These are phyloP conservation scores for Branchellion lobata DNA, from an alignment of 2,888 invertebrate species.

Conservation along the genomic window DNA sequence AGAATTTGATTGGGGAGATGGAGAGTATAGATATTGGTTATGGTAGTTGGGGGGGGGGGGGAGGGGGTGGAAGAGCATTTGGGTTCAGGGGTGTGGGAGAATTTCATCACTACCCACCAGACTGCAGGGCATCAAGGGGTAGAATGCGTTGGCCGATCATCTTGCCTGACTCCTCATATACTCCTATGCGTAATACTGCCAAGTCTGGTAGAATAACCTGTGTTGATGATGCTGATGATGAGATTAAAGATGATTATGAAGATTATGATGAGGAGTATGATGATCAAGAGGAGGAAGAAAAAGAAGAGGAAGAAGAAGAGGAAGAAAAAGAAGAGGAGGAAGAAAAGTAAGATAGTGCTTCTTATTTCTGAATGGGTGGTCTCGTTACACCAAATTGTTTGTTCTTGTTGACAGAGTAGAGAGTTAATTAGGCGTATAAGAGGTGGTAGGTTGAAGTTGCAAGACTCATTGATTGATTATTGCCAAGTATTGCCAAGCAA, in stretches of 20 bases:
- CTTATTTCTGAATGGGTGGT: no score
- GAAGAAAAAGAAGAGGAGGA: neutral
- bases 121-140: conserved; percentile 94
- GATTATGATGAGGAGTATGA: no score
- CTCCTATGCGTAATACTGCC: conserved; percentile 95
- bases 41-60: no score
- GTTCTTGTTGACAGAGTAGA: no score
- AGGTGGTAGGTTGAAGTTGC: no score
- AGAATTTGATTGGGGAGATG: no score
- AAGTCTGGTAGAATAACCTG: conserved; percentile 94
- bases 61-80: neutral
- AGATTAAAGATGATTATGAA: conserved; percentile 18
- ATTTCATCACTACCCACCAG: conserved; percentile 62
- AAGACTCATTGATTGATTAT: no score
- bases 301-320: neutral
- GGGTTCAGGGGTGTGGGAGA: neutral
- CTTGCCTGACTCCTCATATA: conserved; percentile 95
- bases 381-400: no score
- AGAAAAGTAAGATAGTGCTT: no score
- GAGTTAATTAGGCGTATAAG: no score
- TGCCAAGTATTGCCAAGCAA: no score
- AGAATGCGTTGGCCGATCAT: conserved; percentile 94
- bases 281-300: neutral
- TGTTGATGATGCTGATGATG: conserved; percentile 23
- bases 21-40: no score